Conservation (phyloP, 2,888 invertebrate species). For the Eulithis prunata region DNA sequence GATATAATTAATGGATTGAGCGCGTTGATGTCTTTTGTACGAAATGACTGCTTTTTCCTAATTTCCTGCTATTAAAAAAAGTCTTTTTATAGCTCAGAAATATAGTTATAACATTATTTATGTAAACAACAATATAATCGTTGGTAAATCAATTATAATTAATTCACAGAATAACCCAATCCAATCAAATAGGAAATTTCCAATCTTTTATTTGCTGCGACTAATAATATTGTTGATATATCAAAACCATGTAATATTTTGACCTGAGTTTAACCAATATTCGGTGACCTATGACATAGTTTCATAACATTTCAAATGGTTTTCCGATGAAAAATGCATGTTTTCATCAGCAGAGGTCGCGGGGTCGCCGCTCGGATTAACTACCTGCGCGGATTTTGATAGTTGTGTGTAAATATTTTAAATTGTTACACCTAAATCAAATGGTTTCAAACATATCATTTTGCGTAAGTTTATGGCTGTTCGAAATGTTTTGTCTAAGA, state of each 20-base stretch:
- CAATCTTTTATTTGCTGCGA: conserved; percentile 34
- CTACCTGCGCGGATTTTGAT: conserved; percentile 16
- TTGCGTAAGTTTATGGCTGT: conserved; percentile 2
- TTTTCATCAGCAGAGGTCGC: conserved; percentile 63
- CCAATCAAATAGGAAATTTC: conserved; percentile 40
- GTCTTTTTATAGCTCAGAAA: too few relatives aligned
- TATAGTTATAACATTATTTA: background rate
- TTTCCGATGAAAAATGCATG: conserved; percentile 69
- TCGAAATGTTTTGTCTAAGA: background rate
- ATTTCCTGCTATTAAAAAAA: too few relatives aligned
- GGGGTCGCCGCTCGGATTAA: conserved; percentile 22
- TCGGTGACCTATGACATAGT: conserved; percentile 78
- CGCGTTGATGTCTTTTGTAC: too few relatives aligned
- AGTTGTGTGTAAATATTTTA: conserved; percentile 23
- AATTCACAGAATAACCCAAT: conserved; percentile 16
- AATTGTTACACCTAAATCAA: conserved; percentile 12
- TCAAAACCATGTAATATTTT: conserved; percentile 20
- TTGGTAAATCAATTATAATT: conserved; percentile 10
- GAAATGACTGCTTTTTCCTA: too few relatives aligned
- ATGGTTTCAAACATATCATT: background rate
- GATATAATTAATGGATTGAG: too few relatives aligned
- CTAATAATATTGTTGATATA: conserved; percentile 21
- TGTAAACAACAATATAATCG: conserved; percentile 10
- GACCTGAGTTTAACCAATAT: conserved; percentile 43
- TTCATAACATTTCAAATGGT: conserved; percentile 58